A percentile compares a stretch with the other conserved stretches of the same genome.
Evolutionary conservation across 2,888 invertebrate genomes (phyloP).

Genomic region (Neuroscelio doddi): DNA sequence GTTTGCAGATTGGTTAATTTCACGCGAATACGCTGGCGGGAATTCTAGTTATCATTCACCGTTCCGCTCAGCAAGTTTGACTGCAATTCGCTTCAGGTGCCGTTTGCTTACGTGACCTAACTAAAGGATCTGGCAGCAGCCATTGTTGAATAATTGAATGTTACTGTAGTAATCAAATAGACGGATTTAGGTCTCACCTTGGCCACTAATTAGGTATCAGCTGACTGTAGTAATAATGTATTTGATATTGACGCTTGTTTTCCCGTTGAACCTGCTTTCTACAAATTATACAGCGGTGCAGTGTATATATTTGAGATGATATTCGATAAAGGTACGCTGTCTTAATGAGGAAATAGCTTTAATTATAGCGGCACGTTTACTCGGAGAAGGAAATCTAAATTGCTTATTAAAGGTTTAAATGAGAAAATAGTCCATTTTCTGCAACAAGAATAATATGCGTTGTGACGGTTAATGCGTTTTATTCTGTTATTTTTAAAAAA

Average conservation of each 20-base stretch:
- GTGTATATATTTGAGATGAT: constrained; percentile 18
- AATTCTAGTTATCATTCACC: constrained; percentile 39
- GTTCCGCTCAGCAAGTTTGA: constrained; percentile 36
- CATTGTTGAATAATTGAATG: constrained; percentile 25
- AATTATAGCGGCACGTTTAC: constrained; percentile 36
- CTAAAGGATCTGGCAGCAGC: constrained; percentile 25
- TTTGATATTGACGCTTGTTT: constrained; percentile 18
- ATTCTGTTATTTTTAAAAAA: neutral
- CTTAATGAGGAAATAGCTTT: constrained; percentile 9
- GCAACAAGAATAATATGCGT: neutral
- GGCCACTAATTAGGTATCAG: constrained; percentile 27
- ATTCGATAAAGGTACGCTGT: constrained; percentile 25
- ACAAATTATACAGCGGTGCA: constrained; percentile 18
- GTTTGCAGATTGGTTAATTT: constrained; percentile 44
- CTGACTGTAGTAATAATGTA: constrained; percentile 18
- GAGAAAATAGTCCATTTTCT: constrained; percentile 2
- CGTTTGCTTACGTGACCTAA: constrained; percentile 46
- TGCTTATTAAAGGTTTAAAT: constrained; percentile 36
- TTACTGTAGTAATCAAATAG: constrained; percentile 26
- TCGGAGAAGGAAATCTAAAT: constrained; percentile 32
- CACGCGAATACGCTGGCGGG: constrained; percentile 30
- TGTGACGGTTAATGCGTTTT: neutral
- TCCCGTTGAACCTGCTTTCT: too few relatives aligned
- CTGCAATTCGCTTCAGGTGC: constrained; percentile 37
- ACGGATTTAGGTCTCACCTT: constrained; percentile 19